These are phyloP conservation scores for Ceuthmochares aereus DNA, from an alignment of 2,113 vertebrate genomes.

Conservation along the genomic window DNA sequence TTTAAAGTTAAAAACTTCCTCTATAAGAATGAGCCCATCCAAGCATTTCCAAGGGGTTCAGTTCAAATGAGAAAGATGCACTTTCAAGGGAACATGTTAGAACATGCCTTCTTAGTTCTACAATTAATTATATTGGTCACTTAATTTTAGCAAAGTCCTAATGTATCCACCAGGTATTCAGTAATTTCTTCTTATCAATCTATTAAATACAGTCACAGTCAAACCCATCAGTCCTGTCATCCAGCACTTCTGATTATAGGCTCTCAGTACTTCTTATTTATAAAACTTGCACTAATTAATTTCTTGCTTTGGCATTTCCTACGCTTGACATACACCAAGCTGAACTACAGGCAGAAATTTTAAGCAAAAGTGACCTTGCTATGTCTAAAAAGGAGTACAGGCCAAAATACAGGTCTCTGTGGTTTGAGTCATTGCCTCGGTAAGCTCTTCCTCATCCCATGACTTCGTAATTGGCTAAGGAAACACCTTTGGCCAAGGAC, in stretches of 20 bases:
- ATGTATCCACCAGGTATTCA: neutral
- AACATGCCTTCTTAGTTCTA: neutral
- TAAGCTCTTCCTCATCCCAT: neutral
- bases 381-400: neutral
- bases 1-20: neutral
- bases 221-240: neutral
- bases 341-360: neutral
- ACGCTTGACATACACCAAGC: neutral
- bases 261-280: neutral
- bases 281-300: neutral
- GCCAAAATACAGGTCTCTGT: neutral
- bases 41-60: neutral
- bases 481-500: neutral
- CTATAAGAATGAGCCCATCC: neutral
- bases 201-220: neutral
- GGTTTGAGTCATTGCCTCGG: neutral
- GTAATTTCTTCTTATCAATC: neutral
- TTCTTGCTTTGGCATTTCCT: neutral
- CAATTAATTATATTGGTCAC: neutral
- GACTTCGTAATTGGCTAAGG: neutral
- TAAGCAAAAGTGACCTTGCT: neutral
- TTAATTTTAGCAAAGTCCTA: too few relatives aligned
- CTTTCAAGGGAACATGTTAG: neutral
- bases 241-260: neutral
- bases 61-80: neutral